Evolutionary conservation across 23 tunicate genomes (phyloP).

Genomic region (Ascidia mentula): DNA sequence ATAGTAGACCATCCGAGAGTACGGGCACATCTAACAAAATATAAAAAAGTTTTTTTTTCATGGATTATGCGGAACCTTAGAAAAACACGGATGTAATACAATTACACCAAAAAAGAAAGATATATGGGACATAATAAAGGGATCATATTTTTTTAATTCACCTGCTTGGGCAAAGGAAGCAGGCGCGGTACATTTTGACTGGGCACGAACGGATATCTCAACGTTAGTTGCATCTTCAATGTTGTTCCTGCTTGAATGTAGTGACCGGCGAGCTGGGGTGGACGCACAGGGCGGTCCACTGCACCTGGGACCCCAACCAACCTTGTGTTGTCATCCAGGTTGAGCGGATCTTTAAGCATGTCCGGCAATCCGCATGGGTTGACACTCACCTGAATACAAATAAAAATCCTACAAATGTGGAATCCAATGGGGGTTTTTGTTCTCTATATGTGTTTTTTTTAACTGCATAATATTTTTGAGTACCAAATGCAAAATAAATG

Average conservation of each 20-base stretch:
- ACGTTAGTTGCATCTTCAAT: conserved; percentile 45
- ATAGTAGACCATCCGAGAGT: conserved; percentile 52
- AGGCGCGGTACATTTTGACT: conserved; percentile 28
- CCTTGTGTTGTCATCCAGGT: conserved; percentile 12
- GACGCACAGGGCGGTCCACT: conserved; percentile 68
- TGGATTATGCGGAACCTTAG: no score
- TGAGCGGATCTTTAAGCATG: conserved; percentile 25
- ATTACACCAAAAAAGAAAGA: no score
- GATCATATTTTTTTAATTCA: neutral
- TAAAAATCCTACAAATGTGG: no score
- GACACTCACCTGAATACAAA: conserved; percentile 37
- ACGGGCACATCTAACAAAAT: conserved; percentile 45
- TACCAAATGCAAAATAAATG: no score
- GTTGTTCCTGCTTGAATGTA: conserved; percentile 65
- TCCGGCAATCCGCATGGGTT: conserved; percentile 73
- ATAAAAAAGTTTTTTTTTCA: neutral
- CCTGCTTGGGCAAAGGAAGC: conserved; percentile 53
- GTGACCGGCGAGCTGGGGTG: conserved; percentile 69
- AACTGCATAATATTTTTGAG: no score
- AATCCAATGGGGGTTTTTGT: no score
- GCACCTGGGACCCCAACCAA: conserved; percentile 82
- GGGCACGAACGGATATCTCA: conserved; percentile 58
- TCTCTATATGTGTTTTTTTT: no score
- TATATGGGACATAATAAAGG: no score
- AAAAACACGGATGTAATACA: no score